Base-by-base conservation (phyloP, 2,888 invertebrate genomes). In the Calameuta idolon region DNA sequence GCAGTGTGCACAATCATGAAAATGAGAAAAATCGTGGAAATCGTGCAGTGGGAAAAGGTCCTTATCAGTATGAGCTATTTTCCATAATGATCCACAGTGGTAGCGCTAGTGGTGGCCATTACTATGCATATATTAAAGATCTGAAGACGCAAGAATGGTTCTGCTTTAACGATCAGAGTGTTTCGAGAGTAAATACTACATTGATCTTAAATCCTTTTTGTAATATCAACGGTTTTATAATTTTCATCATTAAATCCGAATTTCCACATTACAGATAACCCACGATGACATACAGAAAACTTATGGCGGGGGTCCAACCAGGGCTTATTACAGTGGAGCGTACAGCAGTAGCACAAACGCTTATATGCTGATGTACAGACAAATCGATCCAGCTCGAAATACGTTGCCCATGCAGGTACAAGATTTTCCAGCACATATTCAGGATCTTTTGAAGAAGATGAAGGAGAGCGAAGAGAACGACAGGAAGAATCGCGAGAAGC, bases 51-150 rank as follows among this genome's bases (percentile, higher is more conserved):
- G 92, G 92, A 77, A 90, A 92, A 77, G 96, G 96, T 2, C 96
- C 96, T 0, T 96, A 95, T 90, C 92, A 95, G 74, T 98, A 98
- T 90, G 97, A 98, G 90, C 92, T 98, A 68, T 98, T 97, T 91
- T 96, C 97, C 31, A 97, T 98, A 83, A 97, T 98, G 97, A 96
- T 98, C 79, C 98, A 98, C 92, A 96, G 97, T 34, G 98, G 98
- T 15, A 97, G 96, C 91, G 97, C 97, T 0, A 95, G 96, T 31
- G 97, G 97, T 34, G 98, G 98, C 1, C 98, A 98, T 92, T 98
- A 98, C 91, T 98, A 96, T 91, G 97, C 97, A 1, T 97, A 97
- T 88, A 97, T 98, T 80, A 97, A 97, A 93, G 96, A 96, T 87
- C 95, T 96, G 83, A 93, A 93, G 80, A 94, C 93, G 77, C 94